Percentiles rank a stretch among this genome's conserved stretches.
Evolutionary conservation across 2,113 vertebrate species (phyloP).

Genomic region (Cavia aperea): DNA sequence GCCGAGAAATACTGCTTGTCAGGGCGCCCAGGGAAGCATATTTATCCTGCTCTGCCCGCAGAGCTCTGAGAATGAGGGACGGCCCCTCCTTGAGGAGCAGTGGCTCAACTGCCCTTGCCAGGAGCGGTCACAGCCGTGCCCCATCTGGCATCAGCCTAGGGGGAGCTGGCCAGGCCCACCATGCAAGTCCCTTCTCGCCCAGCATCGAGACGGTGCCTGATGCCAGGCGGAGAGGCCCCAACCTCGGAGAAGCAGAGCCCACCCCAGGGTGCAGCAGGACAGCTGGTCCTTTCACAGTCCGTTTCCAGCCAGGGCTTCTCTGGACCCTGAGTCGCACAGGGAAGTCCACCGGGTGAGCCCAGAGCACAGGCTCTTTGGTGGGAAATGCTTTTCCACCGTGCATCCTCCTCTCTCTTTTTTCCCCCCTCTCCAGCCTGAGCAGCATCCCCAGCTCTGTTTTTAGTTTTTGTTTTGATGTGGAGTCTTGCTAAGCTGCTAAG

Average conservation of each 20-base stretch:
- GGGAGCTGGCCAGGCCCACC: rapidly evolving
- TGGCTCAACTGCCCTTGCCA: neutral
- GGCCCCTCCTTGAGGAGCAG: neutral
- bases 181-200: neutral
- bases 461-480: neutral
- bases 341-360: too few species aligned
- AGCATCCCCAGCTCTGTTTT: neutral
- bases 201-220: rapidly evolving
- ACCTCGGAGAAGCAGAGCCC: neutral
- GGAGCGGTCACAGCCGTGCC: neutral
- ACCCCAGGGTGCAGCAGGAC: neutral
- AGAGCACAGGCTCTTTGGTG: too few species aligned
- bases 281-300: neutral
- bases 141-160: rapidly evolving
- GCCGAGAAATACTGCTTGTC: neutral
- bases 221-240: neutral
- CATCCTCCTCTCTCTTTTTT: neutral
- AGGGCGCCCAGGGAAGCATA: rapidly evolving
- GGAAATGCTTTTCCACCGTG: neutral
- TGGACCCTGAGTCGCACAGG: neutral
- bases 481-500: neutral
- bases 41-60: neutral
- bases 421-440: neutral
- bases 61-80: neutral
- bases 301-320: neutral